phyloP scores from a whole-genome alignment of 1,140 invertebrate genomes.

The Uloborus diversus region DNA sequence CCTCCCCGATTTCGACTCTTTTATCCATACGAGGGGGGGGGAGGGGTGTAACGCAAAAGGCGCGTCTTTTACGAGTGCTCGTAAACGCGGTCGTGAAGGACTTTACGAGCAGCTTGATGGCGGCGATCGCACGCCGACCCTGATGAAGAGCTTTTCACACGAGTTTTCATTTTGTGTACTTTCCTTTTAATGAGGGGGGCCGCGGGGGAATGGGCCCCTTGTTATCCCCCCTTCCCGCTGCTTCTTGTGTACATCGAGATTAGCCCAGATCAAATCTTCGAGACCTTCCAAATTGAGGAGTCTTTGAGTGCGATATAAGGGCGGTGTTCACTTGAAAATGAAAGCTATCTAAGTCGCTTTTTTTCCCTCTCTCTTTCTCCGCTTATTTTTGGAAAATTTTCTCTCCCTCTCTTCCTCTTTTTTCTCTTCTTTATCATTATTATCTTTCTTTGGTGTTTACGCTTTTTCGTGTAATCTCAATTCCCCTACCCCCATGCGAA shows the following conservation, averaged over 20 bases:
- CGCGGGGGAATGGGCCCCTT: constrained; percentile 8
- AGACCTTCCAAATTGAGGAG: constrained; percentile 30
- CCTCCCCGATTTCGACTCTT: neutral
- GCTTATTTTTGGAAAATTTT: no score
- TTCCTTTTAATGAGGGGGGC: constrained; percentile 51
- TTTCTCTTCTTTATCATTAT: neutral
- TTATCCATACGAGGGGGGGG: no score
- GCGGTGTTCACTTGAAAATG: constrained; percentile 34
- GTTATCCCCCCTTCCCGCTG: constrained; percentile 20
- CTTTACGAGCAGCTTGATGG: constrained; percentile 50
- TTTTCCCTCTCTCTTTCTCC: neutral
- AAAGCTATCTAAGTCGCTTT: constrained; percentile 2
- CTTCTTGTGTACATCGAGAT: constrained; percentile 5
- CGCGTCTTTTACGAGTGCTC: constrained; percentile 52
- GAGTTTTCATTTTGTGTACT: constrained; percentile 57
- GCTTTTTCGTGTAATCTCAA: no score
- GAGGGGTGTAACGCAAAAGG: constrained; percentile 5
- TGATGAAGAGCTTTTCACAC: constrained; percentile 57
- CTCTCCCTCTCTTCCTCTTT: neutral
- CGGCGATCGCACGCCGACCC: constrained; percentile 41
- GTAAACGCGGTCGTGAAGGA: constrained; percentile 53
- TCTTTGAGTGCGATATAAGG: constrained; percentile 15
- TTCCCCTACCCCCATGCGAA: no score
- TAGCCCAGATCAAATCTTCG: constrained; percentile 50
- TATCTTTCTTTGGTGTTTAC: neutral